These are phyloP conservation scores for Trichonephila clavipes DNA, from an alignment of 1,140 invertebrate species.

Conservation along the genomic window DNA sequence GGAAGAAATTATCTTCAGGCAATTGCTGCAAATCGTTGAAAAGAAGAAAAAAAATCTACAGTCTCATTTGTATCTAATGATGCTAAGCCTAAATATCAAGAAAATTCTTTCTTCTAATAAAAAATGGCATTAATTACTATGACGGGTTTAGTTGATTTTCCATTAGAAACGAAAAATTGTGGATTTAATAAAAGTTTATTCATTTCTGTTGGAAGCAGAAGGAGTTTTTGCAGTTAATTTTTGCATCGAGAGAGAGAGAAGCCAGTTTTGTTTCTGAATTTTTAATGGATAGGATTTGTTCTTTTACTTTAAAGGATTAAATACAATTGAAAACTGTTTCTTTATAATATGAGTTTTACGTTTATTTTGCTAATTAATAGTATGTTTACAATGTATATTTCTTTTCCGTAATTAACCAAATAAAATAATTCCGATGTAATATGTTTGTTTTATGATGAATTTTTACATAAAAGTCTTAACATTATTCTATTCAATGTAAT, in stretches of 20 bases:
- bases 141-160: not conserved
- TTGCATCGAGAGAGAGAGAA: not conserved
- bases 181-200: slow-evolving; percentile 36
- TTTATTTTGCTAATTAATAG: slow-evolving; percentile 29
- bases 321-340: not conserved
- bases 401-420: not conserved
- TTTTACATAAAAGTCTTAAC: not conserved
- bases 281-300: slow-evolving; percentile 29
- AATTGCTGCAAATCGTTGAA: not conserved
- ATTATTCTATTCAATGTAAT: not conserved
- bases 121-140: slow-evolving; percentile 41
- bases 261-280: not conserved
- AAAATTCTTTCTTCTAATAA: not conserved
- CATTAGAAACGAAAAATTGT: slow-evolving; percentile 22
- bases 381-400: not conserved
- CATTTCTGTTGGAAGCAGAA: not conserved
- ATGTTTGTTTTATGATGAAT: not conserved
- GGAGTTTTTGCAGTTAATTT: not conserved
- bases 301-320: slow-evolving; percentile 1
- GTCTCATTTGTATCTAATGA: slow-evolving; percentile 46
- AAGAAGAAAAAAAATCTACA: not conserved
- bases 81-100: slow-evolving; percentile 48
- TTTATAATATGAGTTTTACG: not conserved
- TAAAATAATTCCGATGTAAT: too few relatives aligned
- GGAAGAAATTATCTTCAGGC: slow-evolving; percentile 35